Percentiles rank a stretch among this genome's conserved stretches.
Conservation (phyloP, 2,113 vertebrate genomes). For the Egretta garzetta region DNA sequence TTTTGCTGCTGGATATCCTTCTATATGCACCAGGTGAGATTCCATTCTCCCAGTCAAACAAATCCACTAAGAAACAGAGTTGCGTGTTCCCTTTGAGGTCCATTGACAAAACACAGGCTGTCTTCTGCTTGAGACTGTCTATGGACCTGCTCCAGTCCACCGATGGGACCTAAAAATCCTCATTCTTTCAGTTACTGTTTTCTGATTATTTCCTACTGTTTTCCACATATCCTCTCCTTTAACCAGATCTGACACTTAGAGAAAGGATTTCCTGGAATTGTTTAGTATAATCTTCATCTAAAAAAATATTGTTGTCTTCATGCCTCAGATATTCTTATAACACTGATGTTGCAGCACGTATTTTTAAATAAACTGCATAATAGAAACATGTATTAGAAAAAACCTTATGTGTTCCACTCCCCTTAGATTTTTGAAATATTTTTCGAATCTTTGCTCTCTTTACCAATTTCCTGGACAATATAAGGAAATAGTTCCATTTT, state of each 20-base stretch:
- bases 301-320: not conserved
- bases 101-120: not conserved
- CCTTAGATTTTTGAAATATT: not conserved
- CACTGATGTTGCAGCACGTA: not conserved
- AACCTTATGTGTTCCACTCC: not conserved
- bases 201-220: not conserved
- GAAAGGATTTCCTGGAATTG: not conserved
- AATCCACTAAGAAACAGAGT: not conserved
- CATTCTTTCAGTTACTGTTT: not conserved
- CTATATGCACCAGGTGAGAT: not conserved
- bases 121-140: not conserved
- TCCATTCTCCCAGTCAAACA: not conserved
- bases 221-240: not conserved
- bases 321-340: not conserved
- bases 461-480: not conserved
- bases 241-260: not conserved
- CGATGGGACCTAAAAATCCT: not conserved
- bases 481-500: not conserved
- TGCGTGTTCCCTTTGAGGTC: not conserved
- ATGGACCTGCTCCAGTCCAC: not conserved
- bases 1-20: not conserved
- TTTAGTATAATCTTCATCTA: not conserved
- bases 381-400: not conserved
- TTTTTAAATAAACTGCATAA: not conserved
- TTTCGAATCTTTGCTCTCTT: not conserved